A percentile compares a stretch with the other conserved stretches of the same genome.
These are phyloP conservation scores for Listronotus oregonensis DNA, from an alignment of 1,140 invertebrate species.

Conservation along the genomic window DNA sequence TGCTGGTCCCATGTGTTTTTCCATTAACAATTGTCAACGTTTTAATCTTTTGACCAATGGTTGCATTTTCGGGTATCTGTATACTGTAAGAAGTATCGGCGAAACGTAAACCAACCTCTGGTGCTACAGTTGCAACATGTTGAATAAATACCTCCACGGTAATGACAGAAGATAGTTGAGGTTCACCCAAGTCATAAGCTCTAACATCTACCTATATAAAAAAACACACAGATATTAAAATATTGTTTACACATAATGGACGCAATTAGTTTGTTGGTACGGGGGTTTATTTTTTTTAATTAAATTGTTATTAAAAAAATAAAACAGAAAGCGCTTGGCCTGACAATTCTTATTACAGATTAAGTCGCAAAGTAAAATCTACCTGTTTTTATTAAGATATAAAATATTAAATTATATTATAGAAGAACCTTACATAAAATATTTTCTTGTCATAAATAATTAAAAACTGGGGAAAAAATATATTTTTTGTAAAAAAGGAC, in stretches of 20 bases:
- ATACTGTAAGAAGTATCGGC: constrained; percentile 81
- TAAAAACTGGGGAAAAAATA: no score
- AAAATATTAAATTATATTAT: no score
- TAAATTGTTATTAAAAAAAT: not conserved
- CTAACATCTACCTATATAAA: constrained; percentile 73
- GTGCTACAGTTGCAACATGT: constrained; percentile 69
- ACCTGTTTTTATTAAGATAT: no score
- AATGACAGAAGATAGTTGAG: constrained; percentile 77
- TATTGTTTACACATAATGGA: no score
- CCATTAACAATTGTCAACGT: constrained; percentile 77
- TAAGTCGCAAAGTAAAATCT: no score
- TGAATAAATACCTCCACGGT: constrained; percentile 82
- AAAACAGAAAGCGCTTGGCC: no score
- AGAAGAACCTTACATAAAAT: no score
- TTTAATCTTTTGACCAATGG: constrained; percentile 70
- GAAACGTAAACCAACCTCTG: constrained; percentile 78
- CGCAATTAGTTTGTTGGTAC: no score
- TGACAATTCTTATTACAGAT: no score
- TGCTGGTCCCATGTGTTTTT: constrained; percentile 65
- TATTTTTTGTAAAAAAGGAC: no score
- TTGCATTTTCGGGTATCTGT: constrained; percentile 77
- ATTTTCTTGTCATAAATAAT: no score
- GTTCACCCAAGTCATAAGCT: constrained; percentile 86
- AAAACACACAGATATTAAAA: constrained; percentile 7
- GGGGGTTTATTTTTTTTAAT: no score